Evolutionary conservation across 2,888 invertebrate species (phyloP).

Genomic region (Acanthosepion pharaonis): DNA sequence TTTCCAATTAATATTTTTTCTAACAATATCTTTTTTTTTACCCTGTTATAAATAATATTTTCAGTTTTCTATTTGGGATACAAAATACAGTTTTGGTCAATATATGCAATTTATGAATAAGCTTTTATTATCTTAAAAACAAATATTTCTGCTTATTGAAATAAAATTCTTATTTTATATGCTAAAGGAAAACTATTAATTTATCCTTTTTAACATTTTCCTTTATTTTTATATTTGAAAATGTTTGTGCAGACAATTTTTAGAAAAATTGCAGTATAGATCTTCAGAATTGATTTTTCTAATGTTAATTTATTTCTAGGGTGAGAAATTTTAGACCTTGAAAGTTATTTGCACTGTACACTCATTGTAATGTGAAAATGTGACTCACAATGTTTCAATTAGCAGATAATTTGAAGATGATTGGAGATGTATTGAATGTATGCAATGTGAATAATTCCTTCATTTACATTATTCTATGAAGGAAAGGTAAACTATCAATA

Average conservation of each 20-base stretch:
- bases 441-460: neutral
- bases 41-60: neutral
- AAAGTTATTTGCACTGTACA: constrained; percentile 17
- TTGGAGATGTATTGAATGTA: neutral
- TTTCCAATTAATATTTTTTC: neutral
- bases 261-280: neutral
- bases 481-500: neutral
- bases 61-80: no score
- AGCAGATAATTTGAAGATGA: neutral
- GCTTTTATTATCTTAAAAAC: neutral
- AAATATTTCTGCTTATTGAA: neutral
- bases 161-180: neutral
- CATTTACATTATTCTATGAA: neutral
- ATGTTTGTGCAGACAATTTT: neutral
- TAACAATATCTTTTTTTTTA: neutral
- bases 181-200: neutral
- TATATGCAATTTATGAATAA: no score
- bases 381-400: neutral
- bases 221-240: neutral
- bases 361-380: neutral
- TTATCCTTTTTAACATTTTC: neutral
- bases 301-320: neutral
- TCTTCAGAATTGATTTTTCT: neutral
- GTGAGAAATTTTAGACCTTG: neutral
- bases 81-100: no score